Conservation (phyloP, 2,797 vertebrate species). For the Rhynchonycteris naso region DNA sequence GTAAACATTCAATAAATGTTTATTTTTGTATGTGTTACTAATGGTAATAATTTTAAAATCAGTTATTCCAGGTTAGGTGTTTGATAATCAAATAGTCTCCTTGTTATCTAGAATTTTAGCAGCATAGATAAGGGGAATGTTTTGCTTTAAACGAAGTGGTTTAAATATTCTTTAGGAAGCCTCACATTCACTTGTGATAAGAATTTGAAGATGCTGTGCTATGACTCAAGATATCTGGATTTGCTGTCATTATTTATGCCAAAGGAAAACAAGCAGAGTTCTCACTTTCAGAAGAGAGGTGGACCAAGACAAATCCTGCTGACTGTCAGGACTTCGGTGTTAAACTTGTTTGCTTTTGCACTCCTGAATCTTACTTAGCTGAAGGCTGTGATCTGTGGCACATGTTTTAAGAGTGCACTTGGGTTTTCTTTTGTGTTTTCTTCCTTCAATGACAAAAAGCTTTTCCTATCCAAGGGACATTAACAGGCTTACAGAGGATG, state of each 20-base stretch:
- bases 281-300: not conserved
- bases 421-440: not conserved
- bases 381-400: not conserved
- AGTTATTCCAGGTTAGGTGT: not conserved
- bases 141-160: not conserved
- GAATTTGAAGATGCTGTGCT: not conserved
- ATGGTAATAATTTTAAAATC: not conserved
- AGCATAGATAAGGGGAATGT: not conserved
- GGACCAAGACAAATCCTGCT: not conserved
- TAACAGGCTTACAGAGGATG: not conserved
- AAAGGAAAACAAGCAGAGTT: not conserved
- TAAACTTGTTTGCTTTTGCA: not conserved
- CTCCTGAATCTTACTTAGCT: not conserved
- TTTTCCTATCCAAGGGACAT: not conserved
- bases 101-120: not conserved
- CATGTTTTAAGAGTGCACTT: not conserved
- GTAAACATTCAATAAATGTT: not conserved
- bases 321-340: not conserved
- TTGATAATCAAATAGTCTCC: not conserved
- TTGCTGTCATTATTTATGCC: not conserved
- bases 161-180: conserved; percentile 7
- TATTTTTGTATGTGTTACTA: conserved; percentile 30
- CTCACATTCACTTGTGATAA: not conserved
- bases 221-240: not conserved
- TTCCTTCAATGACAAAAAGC: not conserved